These are phyloP conservation scores for Mycogona germanica DNA, from an alignment of 2,888 invertebrate genomes.

Conservation along the genomic window DNA sequence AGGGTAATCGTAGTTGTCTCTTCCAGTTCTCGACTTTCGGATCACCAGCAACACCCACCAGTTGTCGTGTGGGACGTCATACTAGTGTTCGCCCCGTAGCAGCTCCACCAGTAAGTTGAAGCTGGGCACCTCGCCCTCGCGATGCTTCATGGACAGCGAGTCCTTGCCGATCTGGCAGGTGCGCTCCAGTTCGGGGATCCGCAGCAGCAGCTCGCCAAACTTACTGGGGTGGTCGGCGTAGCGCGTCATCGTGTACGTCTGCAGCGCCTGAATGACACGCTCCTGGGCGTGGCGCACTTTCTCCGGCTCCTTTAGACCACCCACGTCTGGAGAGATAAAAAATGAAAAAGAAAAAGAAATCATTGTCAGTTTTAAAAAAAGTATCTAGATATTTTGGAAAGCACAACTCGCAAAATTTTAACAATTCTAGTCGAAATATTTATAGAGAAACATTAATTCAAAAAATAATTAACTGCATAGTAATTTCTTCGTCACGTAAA, in stretches of 20 bases:
- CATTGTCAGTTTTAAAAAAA: too few species aligned
- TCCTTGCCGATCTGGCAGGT: constrained; percentile 94
- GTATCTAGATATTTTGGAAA: too few species aligned
- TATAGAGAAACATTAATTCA: neutral
- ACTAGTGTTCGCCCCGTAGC: constrained; percentile 71
- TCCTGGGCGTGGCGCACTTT: constrained; percentile 90
- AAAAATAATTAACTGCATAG: neutral
- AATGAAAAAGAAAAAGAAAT: neutral
- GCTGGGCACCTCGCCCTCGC: constrained; percentile 78
- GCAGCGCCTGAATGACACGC: constrained; percentile 79
- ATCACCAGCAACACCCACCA: constrained; percentile 3
- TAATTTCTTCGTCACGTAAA: too few species aligned
- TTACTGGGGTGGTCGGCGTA: constrained; percentile 89
- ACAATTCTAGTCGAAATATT: neutral
- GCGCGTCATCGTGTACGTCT: constrained; percentile 79
- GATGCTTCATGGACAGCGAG: constrained; percentile 70
- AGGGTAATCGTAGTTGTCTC: too few species aligned
- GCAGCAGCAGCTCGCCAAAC: constrained; percentile 81
- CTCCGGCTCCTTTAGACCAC: constrained; percentile 83
- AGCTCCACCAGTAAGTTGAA: constrained; percentile 95
- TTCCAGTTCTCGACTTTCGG: too few species aligned
- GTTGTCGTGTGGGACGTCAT: too few species aligned
- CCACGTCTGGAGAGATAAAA: constrained; percentile 53
- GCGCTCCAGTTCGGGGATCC: constrained; percentile 88
- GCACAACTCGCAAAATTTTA: neutral